Evolutionary conservation across 2,797 vertebrate genomes (phyloP).

Genomic region (Mus minutoides): DNA sequence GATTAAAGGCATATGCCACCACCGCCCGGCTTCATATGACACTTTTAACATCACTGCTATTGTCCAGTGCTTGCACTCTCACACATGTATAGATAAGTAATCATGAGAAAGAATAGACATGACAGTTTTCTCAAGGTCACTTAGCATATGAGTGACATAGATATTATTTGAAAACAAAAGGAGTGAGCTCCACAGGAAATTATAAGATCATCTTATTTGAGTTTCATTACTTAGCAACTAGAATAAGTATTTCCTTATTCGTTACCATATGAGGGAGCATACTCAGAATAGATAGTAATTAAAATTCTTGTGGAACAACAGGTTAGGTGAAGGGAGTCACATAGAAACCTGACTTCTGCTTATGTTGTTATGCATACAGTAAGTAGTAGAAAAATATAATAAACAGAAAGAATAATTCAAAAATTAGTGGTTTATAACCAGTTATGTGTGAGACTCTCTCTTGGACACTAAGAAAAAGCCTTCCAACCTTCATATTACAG

Average conservation of each 20-base stretch:
- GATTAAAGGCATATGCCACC: too few relatives aligned
- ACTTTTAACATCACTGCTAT: background rate
- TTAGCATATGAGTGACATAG: background rate
- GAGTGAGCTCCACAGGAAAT: background rate
- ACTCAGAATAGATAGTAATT: background rate
- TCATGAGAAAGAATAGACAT: background rate
- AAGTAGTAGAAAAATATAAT: background rate
- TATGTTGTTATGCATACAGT: background rate
- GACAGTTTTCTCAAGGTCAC: background rate
- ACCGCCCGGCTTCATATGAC: too few relatives aligned
- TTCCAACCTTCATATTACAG: background rate
- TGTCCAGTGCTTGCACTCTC: background rate
- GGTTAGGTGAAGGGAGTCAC: background rate
- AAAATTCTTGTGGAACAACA: background rate
- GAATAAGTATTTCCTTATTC: background rate
- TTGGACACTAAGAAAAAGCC: background rate
- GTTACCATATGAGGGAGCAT: background rate
- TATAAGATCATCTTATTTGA: background rate
- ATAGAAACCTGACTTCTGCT: background rate
- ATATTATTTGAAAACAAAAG: background rate
- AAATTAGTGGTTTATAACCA: background rate
- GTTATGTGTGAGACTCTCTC: background rate
- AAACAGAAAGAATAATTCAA: background rate
- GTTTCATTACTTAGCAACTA: background rate
- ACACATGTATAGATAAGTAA: background rate